Percentiles rank a stretch among this genome's conserved stretches.
Conservation (phyloP, 2,797 vertebrate genomes). For the Chanos chanos region DNA sequence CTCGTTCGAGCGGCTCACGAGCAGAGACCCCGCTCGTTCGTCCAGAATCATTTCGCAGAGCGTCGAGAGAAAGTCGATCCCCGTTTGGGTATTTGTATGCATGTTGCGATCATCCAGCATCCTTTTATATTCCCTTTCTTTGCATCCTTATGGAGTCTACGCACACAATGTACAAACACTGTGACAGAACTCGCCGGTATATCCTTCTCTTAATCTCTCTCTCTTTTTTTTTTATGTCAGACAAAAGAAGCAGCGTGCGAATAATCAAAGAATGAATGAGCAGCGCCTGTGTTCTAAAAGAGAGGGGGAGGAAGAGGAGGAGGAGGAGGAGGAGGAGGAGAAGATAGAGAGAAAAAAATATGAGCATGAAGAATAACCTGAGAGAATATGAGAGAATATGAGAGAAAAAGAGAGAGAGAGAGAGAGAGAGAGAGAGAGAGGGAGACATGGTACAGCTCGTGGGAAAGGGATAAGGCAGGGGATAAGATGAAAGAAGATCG, state of each 20-base stretch:
- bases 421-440: constrained; percentile 1
- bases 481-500: too few relatives aligned
- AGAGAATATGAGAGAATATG: constrained; percentile 5
- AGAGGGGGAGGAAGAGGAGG: constrained; percentile 34
- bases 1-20: too few relatives aligned
- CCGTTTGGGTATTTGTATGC: too few relatives aligned
- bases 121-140: too few relatives aligned
- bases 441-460: background rate
- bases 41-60: too few relatives aligned
- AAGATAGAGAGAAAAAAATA: background rate
- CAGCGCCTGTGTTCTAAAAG: constrained; percentile 26
- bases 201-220: constrained; percentile 61
- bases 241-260: constrained; percentile 41
- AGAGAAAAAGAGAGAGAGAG: constrained; percentile 3
- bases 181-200: too few relatives aligned
- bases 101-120: too few relatives aligned
- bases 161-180: too few relatives aligned
- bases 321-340: background rate
- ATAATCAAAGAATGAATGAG: constrained; percentile 53
- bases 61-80: too few relatives aligned
- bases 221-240: constrained; percentile 53
- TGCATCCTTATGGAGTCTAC: too few relatives aligned
- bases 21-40: too few relatives aligned
- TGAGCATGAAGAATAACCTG: constrained; percentile 19
- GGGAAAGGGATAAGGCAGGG: too few relatives aligned